phyloP scores from a whole-genome alignment of 2,888 invertebrate species.

The Caenorhabditis sinica region DNA sequence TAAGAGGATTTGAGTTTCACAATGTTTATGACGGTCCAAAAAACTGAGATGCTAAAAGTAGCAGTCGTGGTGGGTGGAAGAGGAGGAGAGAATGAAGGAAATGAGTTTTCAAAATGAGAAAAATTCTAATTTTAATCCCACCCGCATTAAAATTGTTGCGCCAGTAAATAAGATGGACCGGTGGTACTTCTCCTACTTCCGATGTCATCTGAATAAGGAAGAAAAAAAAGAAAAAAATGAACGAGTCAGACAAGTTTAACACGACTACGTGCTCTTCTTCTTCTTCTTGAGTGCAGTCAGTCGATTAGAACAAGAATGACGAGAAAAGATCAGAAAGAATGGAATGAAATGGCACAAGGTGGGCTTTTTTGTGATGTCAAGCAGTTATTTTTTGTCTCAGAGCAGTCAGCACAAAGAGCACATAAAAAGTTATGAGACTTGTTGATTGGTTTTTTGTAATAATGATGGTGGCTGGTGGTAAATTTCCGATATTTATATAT shows the following conservation, averaged over 20 bases:
- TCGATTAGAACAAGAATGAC: conserved; percentile 17
- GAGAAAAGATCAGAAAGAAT: conserved; percentile 10
- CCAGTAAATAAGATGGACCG: conserved; percentile 4
- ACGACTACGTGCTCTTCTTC: not conserved
- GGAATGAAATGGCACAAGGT: not conserved
- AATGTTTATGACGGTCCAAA: conserved; percentile 15
- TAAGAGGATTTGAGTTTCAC: not conserved
- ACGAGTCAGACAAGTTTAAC: not conserved
- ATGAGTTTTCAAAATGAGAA: conserved; percentile 22
- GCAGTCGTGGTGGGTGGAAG: not conserved
- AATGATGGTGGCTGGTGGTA: not conserved
- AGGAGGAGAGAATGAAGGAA: conserved; percentile 21
- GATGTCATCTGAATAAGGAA: not conserved
- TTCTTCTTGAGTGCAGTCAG: not conserved
- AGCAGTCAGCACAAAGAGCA: not conserved
- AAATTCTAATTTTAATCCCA: conserved; percentile 19
- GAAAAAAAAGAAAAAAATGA: not conserved
- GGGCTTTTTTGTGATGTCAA: conserved; percentile 13
- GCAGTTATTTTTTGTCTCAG: not conserved
- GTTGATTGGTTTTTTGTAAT: not conserved
- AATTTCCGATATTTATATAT: not conserved
- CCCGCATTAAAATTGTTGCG: conserved; percentile 7
- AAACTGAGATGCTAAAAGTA: not conserved
- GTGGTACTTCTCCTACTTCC: no score
- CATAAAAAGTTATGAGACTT: conserved; percentile 7